These are phyloP conservation scores for Iphiclides podalirius DNA, from an alignment of 2,888 invertebrate genomes.

Conservation along the genomic window DNA sequence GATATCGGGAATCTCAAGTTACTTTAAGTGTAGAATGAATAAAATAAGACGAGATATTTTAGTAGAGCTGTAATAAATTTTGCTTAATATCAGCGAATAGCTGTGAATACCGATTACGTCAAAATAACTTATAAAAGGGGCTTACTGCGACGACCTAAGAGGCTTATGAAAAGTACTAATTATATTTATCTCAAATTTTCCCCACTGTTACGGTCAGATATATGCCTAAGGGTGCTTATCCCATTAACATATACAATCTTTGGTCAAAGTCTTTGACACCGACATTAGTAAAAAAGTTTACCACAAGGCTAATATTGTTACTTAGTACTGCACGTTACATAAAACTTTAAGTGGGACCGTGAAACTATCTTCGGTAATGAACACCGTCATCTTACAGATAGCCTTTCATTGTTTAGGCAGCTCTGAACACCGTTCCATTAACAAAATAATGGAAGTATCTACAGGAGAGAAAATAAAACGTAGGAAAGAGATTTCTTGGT, in stretches of 20 bases:
- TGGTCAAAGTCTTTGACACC: not conserved
- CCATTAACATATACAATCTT: not conserved
- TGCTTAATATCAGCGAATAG: conserved; percentile 6
- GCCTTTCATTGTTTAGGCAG: conserved; percentile 60
- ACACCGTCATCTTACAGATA: conserved; percentile 32
- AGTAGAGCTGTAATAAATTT: conserved; percentile 7
- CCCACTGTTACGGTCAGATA: conserved; percentile 1
- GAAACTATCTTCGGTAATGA: conserved; percentile 14
- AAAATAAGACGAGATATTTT: not conserved
- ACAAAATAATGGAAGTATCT: conserved; percentile 68
- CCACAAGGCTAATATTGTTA: not conserved
- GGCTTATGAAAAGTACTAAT: conserved; percentile 18
- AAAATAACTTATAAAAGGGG: conserved; percentile 12
- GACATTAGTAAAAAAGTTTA: not conserved
- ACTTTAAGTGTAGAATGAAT: not conserved
- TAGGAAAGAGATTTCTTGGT: conserved; percentile 62
- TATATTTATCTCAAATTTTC: conserved; percentile 16
- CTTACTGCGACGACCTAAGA: conserved; percentile 15
- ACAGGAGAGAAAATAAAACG: conserved; percentile 64
- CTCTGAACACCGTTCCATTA: conserved; percentile 66
- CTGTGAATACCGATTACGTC: conserved; percentile 12
- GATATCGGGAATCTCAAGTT: conserved; percentile 2
- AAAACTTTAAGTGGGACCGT: conserved; percentile 5
- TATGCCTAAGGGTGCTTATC: not conserved
- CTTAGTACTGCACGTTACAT: conserved; percentile 5